phyloP scores from a whole-genome alignment of 2,113 vertebrate genomes.

The Sceloporus tristichus region DNA sequence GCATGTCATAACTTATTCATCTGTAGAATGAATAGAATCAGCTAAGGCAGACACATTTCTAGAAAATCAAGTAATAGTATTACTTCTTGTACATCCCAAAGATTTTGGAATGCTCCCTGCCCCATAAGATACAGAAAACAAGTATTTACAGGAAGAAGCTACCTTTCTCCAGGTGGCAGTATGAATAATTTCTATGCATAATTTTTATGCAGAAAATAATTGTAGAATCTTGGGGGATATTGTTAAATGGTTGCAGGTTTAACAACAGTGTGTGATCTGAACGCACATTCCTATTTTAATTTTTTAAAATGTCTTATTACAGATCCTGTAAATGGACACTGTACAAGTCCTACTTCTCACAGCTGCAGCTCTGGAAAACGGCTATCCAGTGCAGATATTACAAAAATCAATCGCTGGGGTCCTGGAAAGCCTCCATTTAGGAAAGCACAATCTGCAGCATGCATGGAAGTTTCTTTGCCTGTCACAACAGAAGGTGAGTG shows the following conservation, averaged over 20 bases:
- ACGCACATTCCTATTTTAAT: too few relatives aligned
- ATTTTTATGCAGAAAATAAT: neutral
- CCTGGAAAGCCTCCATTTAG: slow-evolving; percentile 95
- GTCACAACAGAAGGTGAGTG: slow-evolving; percentile 97
- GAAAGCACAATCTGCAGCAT: slow-evolving; percentile 98
- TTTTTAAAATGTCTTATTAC: slow-evolving; percentile 70
- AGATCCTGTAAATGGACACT: slow-evolving; percentile 99
- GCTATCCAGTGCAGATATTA: slow-evolving; percentile 88
- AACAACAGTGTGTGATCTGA: neutral
- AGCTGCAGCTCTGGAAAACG: slow-evolving; percentile 90
- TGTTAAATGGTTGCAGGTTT: neutral
- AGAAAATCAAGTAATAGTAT: neutral
- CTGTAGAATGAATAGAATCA: too few relatives aligned
- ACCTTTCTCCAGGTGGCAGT: neutral
- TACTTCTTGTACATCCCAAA: neutral
- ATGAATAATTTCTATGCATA: neutral
- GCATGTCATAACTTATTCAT: too few relatives aligned
- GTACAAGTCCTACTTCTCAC: slow-evolving; percentile 94
- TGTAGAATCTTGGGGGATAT: neutral
- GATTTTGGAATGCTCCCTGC: neutral
- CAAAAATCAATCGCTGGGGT: slow-evolving; percentile 91
- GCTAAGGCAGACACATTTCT: too few relatives aligned
- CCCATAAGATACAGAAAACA: neutral
- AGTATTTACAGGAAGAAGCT: neutral
- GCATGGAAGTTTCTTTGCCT: slow-evolving; percentile 99